These are phyloP conservation scores for Melitaea cinxia DNA, from an alignment of 1,140 invertebrate species.

Conservation along the genomic window DNA sequence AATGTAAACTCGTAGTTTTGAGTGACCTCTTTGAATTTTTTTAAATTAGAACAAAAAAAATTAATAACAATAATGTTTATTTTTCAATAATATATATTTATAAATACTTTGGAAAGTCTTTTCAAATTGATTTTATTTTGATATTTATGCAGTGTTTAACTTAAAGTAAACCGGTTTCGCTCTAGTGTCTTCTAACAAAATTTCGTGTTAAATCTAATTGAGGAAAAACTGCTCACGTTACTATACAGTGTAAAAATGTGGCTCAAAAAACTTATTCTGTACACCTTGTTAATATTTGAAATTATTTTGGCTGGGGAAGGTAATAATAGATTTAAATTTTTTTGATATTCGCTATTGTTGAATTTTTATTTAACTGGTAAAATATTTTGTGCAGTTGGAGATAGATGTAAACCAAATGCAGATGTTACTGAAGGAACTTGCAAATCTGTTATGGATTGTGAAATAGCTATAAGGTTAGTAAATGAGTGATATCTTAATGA, in stretches of 20 bases:
- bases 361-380: not conserved
- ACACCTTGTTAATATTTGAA: constrained; percentile 16
- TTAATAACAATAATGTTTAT: no score
- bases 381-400: constrained; percentile 50
- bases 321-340: constrained; percentile 11
- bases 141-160: not conserved
- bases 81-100: no score
- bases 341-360: not conserved
- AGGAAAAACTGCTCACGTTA: constrained; percentile 28
- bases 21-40: no score
- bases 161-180: constrained; percentile 22
- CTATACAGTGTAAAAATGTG: constrained; percentile 20
- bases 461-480: constrained; percentile 53
- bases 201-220: constrained; percentile 14
- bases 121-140: not conserved
- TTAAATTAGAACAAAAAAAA: no score
- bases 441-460: constrained; percentile 46
- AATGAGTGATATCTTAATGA: constrained; percentile 15
- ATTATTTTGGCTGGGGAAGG: constrained; percentile 26
- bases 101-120: no score
- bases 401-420: constrained; percentile 43
- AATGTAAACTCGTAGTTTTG: no score
- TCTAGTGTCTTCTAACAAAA: constrained; percentile 15
- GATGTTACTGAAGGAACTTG: constrained; percentile 44
- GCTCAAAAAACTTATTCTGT: constrained; percentile 13